Conservation (phyloP, 2,113 vertebrate genomes). For the Solenodon paradoxus region DNA sequence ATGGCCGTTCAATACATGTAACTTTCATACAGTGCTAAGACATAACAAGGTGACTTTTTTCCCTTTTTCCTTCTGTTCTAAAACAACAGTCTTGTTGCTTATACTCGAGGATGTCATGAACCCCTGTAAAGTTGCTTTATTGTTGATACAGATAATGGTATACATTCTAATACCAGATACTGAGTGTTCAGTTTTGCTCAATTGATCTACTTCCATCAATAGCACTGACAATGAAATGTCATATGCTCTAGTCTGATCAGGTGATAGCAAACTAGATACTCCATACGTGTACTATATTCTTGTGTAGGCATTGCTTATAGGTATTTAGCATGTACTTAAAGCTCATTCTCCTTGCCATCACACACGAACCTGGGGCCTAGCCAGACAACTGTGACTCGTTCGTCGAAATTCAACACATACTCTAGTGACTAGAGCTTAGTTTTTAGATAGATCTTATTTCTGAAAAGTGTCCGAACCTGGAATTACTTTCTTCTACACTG, state of each 20-base stretch:
- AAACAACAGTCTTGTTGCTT: not conserved
- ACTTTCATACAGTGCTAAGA: not conserved
- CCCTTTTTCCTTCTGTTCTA: not conserved
- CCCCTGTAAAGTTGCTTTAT: not conserved
- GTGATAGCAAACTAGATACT: not conserved
- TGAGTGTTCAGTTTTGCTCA: not conserved
- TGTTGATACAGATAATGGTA: not conserved
- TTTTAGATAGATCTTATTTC: constrained; percentile 9
- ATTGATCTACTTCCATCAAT: not conserved
- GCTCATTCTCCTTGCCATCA: not conserved
- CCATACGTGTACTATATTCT: not conserved
- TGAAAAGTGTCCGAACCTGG: not conserved
- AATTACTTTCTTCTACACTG: not conserved
- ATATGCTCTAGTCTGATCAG: not conserved
- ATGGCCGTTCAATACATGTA: not conserved
- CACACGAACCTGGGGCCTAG: not conserved
- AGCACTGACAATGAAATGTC: not conserved
- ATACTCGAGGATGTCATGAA: not conserved
- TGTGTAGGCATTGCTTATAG: not conserved
- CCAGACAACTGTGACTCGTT: not conserved
- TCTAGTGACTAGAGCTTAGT: not conserved
- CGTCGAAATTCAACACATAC: not conserved
- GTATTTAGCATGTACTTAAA: not conserved
- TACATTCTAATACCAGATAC: not conserved
- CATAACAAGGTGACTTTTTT: not conserved